phyloP scores from a whole-genome alignment of 1,140 invertebrate genomes.

The Grapholita molesta region DNA sequence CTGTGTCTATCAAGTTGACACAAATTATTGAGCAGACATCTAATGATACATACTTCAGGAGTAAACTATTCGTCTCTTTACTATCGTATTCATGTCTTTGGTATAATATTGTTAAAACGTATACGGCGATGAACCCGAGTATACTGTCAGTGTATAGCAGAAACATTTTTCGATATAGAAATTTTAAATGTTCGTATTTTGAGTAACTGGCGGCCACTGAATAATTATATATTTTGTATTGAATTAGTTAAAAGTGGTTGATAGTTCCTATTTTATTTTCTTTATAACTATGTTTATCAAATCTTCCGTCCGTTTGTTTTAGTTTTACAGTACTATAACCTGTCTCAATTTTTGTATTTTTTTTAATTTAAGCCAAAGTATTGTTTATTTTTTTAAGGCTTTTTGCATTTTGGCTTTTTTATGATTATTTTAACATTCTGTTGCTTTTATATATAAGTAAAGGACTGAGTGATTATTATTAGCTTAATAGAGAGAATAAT shows the following conservation, averaged over 20 bases:
- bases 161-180: constrained; percentile 6
- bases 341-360: constrained; percentile 20
- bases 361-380: not conserved
- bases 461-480: constrained; percentile 38
- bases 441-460: constrained; percentile 31
- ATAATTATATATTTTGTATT: constrained; percentile 26
- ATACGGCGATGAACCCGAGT: constrained; percentile 15
- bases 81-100: not conserved
- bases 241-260: constrained; percentile 51
- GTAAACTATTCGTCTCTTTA: not conserved
- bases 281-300: constrained; percentile 16
- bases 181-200: constrained; percentile 17
- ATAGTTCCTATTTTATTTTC: constrained; percentile 57
- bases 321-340: not conserved
- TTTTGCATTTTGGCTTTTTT: not conserved
- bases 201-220: constrained; percentile 47
- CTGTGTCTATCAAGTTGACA: not conserved
- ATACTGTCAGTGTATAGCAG: constrained; percentile 27
- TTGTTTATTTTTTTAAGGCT: not conserved
- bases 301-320: constrained; percentile 37
- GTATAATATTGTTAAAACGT: not conserved
- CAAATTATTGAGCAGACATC: not conserved
- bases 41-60: not conserved
- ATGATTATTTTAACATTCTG: not conserved
- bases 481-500: constrained; percentile 17